Evolutionary conservation across 1,140 invertebrate genomes (phyloP).

Genomic region (Sitophilus oryzae): DNA sequence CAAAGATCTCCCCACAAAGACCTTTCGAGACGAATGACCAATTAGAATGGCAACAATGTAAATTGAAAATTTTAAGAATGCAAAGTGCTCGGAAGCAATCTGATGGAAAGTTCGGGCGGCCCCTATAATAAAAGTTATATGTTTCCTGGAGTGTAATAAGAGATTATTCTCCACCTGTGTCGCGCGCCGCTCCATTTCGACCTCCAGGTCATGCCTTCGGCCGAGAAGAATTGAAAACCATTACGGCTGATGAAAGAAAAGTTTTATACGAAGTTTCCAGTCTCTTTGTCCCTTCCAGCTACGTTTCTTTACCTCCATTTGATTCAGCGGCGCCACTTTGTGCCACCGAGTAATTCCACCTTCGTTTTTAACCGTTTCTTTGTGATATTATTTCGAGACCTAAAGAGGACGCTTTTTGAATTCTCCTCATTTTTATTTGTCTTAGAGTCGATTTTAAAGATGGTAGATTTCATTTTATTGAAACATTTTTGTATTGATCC

Average conservation of each 20-base stretch:
- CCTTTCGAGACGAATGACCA: conserved; percentile 8
- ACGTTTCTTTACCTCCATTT: conserved; percentile 38
- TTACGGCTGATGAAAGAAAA: conserved; percentile 45
- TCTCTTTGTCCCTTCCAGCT: conserved; percentile 33
- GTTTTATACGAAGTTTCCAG: conserved; percentile 39
- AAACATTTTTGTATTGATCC: too few relatives aligned
- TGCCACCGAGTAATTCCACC: conserved; percentile 29
- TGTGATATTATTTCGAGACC: not conserved
- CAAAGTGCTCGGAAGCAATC: conserved; percentile 17
- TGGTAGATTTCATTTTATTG: too few relatives aligned
- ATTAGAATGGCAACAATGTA: conserved; percentile 22
- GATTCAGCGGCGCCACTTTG: conserved; percentile 35
- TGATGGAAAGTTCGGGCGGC: conserved; percentile 14
- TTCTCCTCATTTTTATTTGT: not conserved
- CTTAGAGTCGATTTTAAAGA: too few relatives aligned
- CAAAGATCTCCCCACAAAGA: not conserved
- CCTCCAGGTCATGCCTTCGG: conserved; percentile 40
- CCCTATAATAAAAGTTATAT: conserved; percentile 28
- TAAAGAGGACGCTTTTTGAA: not conserved
- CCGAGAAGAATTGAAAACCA: conserved; percentile 44
- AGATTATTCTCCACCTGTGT: conserved; percentile 29
- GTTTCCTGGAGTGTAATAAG: conserved; percentile 27
- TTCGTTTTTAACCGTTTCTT: conserved; percentile 17
- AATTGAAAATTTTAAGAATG: conserved; percentile 23
- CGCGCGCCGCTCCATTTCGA: conserved; percentile 27